phyloP scores from a whole-genome alignment of 2,113 vertebrate genomes.

The Pipra filicauda region DNA sequence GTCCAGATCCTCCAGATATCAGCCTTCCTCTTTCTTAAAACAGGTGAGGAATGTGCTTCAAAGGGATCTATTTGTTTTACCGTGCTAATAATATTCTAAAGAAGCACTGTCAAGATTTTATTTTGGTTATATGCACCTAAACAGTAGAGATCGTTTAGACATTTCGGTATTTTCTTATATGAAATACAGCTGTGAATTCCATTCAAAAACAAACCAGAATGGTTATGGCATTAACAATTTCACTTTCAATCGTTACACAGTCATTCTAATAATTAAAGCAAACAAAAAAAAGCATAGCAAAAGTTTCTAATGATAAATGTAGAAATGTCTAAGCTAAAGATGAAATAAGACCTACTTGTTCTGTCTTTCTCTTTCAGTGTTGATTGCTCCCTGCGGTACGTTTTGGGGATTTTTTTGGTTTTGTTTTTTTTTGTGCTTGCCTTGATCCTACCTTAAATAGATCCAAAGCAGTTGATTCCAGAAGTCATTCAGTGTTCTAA shows the following conservation, averaged over 20 bases:
- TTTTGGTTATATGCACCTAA: not conserved
- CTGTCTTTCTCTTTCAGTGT: not conserved
- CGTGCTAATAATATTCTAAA: not conserved
- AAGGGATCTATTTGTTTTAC: not conserved
- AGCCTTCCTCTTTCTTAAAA: constrained; percentile 27
- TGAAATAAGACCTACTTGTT: not conserved
- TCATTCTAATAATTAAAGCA: not conserved
- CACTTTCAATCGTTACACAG: not conserved
- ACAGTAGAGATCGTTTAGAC: not conserved
- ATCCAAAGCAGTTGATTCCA: not conserved
- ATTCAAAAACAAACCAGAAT: not conserved
- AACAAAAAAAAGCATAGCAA: not conserved
- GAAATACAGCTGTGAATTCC: not conserved
- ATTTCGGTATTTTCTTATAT: not conserved
- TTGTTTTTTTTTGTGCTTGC: not conserved
- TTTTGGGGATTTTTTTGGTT: too few relatives aligned
- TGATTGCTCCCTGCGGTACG: not conserved
- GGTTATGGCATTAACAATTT: not conserved
- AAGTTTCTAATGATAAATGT: not conserved
- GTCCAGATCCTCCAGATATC: constrained; percentile 1
- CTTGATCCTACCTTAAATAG: not conserved
- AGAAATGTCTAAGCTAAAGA: not conserved
- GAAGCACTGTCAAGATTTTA: not conserved
- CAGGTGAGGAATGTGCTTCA: not conserved
- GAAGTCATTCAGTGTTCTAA: not conserved